These are phyloP conservation scores for Ammodramus savannarum DNA, from an alignment of 2,113 vertebrate genomes.

Conservation along the genomic window DNA sequence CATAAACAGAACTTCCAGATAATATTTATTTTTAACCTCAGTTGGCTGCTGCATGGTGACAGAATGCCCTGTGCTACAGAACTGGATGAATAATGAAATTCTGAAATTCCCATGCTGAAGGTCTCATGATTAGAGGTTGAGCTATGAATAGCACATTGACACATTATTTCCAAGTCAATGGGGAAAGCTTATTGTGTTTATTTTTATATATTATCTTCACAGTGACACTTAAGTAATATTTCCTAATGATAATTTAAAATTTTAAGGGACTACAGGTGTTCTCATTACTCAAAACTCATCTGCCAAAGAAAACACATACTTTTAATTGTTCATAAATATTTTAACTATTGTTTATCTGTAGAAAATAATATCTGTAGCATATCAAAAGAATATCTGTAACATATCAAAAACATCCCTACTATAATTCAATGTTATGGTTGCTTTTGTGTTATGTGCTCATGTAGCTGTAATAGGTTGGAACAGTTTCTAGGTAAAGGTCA, in stretches of 20 bases:
- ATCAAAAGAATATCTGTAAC: too few species aligned
- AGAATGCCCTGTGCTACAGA: neutral
- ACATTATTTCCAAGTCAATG: neutral
- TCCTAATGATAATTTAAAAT: neutral
- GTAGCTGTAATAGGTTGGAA: conserved; percentile 3
- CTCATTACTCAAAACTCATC: neutral
- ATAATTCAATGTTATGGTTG: neutral
- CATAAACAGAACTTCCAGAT: neutral
- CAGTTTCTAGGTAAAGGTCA: conserved; percentile 49
- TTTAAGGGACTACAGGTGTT: neutral
- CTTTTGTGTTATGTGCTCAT: neutral
- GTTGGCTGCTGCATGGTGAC: neutral
- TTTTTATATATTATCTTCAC: neutral
- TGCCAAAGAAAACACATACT: neutral
- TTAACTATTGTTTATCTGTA: neutral
- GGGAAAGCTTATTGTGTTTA: neutral
- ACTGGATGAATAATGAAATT: neutral
- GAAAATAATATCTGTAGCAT: too few species aligned
- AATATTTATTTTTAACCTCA: neutral
- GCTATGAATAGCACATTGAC: neutral
- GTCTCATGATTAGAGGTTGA: neutral
- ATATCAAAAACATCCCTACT: neutral
- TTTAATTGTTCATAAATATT: neutral
- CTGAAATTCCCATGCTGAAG: neutral
- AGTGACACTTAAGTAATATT: neutral